These are phyloP conservation scores for Coregonus sp. DNA, from an alignment of 2,797 vertebrate species.

Conservation along the genomic window DNA sequence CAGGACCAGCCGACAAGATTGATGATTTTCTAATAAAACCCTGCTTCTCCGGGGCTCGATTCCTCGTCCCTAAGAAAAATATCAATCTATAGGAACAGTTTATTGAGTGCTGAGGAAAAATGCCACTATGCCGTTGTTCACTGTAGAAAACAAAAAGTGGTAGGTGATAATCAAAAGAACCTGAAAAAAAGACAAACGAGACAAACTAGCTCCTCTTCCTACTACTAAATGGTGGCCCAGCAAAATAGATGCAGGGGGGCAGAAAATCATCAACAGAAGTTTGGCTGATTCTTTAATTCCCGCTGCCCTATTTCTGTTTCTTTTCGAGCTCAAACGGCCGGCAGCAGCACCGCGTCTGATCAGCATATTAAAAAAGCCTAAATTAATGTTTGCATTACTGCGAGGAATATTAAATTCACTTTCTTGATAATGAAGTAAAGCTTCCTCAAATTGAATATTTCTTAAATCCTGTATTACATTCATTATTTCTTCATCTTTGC, in stretches of 20 bases:
- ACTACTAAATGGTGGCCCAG: constrained; percentile 43
- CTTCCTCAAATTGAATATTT: constrained; percentile 58
- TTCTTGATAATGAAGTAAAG: constrained; percentile 71
- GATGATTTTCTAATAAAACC: constrained; percentile 75
- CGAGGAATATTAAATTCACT: constrained; percentile 70
- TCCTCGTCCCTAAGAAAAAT: constrained; percentile 64
- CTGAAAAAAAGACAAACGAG: constrained; percentile 37
- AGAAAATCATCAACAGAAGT: constrained; percentile 58
- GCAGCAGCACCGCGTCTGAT: constrained; percentile 54
- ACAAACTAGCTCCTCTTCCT: constrained; percentile 27
- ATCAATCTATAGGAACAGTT: constrained; percentile 63
- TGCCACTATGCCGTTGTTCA: constrained; percentile 55
- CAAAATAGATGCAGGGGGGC: constrained; percentile 9
- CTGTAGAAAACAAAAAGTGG: constrained; percentile 55
- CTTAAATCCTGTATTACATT: constrained; percentile 41
- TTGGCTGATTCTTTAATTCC: constrained; percentile 47
- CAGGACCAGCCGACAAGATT: constrained; percentile 66
- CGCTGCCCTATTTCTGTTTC: constrained; percentile 51
- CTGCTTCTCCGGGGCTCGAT: constrained; percentile 35
- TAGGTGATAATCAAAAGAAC: constrained; percentile 53
- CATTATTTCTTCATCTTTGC: constrained; percentile 23
- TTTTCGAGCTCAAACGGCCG: constrained; percentile 58
- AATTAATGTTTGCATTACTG: constrained; percentile 69
- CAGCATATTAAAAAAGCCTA: constrained; percentile 66
- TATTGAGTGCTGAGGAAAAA: constrained; percentile 64